Base-by-base conservation (phyloP, 2,113 vertebrate genomes). In the Delphinus delphis region DNA sequence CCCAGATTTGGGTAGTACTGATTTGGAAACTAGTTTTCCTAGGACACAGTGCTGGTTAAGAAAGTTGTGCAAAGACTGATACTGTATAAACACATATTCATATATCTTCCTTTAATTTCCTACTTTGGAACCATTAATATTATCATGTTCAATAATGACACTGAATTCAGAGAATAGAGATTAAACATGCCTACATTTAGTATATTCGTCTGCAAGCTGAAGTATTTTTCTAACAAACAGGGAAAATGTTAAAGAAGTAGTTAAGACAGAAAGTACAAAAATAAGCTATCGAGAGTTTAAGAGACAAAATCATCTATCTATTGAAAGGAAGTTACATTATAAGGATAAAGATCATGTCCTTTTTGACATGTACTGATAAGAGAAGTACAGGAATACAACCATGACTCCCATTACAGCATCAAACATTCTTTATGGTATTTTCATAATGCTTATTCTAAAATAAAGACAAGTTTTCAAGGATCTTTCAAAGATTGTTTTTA, bases 401-500 rank as follows among this genome's bases (percentile, higher is more conserved):
- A 95, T 6, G 60, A 21, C 31, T 50, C 95, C 21, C 28, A 55
- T 88, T 86, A 85, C 55, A 21, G 47, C 55, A 77, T 20, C 28
- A 53, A 94, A 80, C 63, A 65, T 38, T 77, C 38, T 93, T 95
- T 60, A 47, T 33, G 13, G 26, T 53, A 33, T 67, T 82, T 81
- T 81, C 63, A n/a, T 44, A 81, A 76, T 25, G 31, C 36, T 50
- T 88, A 63, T 79, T 90, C 76, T 83, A 82, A 92, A 88, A 81
- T 13, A 71, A 86, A 95, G 77, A 36, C 86, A 50, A 86, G 53
- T 80, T 91, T 96, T 70, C 55, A 95, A 84, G 84, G 60, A 95
- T 81, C 38, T 95, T 94, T 70, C 62, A 90, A 88, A 90, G 36
- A 93, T 74, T 58, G 82, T 47, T 96, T 93, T 90, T 71, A 94